Evolutionary conservation across 2,888 invertebrate genomes (phyloP).

Genomic region (Odontomyia ornata): DNA sequence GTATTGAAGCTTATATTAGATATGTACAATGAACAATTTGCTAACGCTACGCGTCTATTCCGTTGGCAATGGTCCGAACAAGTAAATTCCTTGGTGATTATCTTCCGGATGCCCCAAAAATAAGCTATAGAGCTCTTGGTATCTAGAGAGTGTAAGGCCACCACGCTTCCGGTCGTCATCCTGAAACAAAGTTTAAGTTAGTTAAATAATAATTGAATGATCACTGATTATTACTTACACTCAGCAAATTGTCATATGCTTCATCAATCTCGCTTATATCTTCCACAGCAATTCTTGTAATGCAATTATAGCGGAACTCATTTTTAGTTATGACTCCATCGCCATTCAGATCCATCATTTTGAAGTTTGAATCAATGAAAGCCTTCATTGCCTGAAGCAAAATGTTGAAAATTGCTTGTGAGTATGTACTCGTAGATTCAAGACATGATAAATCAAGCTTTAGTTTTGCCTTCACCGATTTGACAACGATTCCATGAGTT

Average conservation of each 20-base stretch:
- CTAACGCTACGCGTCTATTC: neutral
- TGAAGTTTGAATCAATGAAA: constrained; percentile 85
- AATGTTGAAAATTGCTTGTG: no score
- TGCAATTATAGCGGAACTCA: constrained; percentile 84
- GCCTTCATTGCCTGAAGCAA: constrained; percentile 78
- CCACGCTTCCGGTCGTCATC: constrained; percentile 84
- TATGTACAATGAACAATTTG: no score
- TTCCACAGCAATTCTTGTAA: constrained; percentile 81
- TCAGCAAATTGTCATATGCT: constrained; percentile 78
- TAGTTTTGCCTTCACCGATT: no score
- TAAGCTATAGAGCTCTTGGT: constrained; percentile 84
- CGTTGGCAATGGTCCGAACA: constrained; percentile 76
- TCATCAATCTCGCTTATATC: constrained; percentile 80
- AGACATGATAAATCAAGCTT: no score
- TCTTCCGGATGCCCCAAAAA: constrained; percentile 82
- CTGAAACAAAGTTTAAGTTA: constrained; percentile 63
- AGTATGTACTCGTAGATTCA: no score
- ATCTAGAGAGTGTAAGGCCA: constrained; percentile 78
- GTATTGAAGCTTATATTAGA: no score
- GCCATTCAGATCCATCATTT: constrained; percentile 80
- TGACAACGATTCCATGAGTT: no score
- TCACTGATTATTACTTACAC: constrained; percentile 70
- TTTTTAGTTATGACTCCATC: constrained; percentile 82
- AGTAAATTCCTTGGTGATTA: constrained; percentile 75
- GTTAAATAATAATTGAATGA: neutral